Percentiles rank a stretch among this genome's conserved stretches.
Evolutionary conservation across 2,113 vertebrate species (phyloP).

Genomic region (Clarias magur): DNA sequence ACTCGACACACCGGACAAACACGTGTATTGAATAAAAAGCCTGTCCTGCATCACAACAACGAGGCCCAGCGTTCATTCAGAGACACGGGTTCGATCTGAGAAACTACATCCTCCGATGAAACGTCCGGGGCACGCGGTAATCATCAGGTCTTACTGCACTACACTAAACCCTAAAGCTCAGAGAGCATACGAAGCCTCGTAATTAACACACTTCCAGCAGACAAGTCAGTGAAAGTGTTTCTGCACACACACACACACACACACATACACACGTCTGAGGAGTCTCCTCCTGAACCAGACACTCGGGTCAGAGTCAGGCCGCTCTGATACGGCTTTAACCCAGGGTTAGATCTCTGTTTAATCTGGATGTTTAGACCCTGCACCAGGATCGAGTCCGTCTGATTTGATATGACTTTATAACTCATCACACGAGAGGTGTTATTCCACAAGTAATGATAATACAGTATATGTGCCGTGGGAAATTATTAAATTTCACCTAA

Average conservation of each 20-base stretch:
- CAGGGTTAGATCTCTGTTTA: not conserved
- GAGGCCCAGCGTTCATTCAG: slow-evolving; percentile 17
- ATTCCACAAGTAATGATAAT: too few relatives aligned
- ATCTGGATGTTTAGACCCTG: not conserved
- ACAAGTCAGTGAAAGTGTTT: not conserved
- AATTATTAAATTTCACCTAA: too few relatives aligned
- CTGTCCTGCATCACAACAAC: not conserved
- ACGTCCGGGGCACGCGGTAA: not conserved
- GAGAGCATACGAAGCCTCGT: not conserved
- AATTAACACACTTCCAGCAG: slow-evolving; percentile 5
- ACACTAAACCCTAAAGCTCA: not conserved
- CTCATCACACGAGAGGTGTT: too few relatives aligned
- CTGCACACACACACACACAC: slow-evolving; percentile 11
- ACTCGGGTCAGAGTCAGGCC: slow-evolving; percentile 18
- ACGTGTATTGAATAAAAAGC: slow-evolving; percentile 2
- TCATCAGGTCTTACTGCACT: slow-evolving; percentile 8
- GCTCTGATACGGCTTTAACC: not conserved
- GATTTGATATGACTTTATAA: not conserved
- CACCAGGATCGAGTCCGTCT: not conserved
- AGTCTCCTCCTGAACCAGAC: slow-evolving; percentile 12
- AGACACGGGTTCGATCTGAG: not conserved
- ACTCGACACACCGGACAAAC: too few relatives aligned
- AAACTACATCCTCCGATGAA: slow-evolving; percentile 6
- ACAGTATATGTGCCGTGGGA: too few relatives aligned
- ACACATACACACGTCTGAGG: slow-evolving; percentile 7